These are phyloP conservation scores for Calyptommatus sinebrachiatus DNA, from an alignment of 2,113 vertebrate genomes.

Conservation along the genomic window DNA sequence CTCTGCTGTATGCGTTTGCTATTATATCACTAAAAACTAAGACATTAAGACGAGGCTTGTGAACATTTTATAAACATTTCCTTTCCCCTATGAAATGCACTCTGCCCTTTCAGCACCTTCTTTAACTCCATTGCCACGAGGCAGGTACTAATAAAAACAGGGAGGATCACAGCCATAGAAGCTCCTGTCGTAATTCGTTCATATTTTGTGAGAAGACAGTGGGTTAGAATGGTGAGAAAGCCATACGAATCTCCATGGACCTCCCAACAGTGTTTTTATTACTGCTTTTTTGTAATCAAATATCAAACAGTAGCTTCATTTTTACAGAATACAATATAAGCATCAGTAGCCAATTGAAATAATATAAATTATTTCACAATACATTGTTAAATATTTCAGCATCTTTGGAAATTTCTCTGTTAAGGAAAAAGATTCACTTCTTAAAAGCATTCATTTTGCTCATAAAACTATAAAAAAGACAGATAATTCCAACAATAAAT, in stretches of 20 bases:
- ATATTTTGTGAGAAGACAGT: not conserved
- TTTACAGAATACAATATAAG: not conserved
- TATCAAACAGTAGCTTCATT: not conserved
- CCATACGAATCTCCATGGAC: not conserved
- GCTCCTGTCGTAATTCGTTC: not conserved
- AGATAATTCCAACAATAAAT: constrained; percentile 28
- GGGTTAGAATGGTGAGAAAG: not conserved
- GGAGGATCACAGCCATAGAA: too few species aligned
- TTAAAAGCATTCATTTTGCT: constrained; percentile 32
- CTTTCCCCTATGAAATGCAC: not conserved
- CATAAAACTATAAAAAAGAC: constrained; percentile 29
- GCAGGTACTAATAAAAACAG: not conserved
- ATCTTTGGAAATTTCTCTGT: not conserved
- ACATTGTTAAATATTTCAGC: not conserved
- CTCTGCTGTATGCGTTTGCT: not conserved
- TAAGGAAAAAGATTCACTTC: not conserved
- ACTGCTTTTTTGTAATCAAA: too few species aligned
- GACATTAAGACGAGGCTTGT: not conserved
- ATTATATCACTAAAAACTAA: too few species aligned
- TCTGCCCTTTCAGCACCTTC: too few species aligned
- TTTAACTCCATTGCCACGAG: not conserved
- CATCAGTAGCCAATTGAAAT: not conserved
- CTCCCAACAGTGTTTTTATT: not conserved
- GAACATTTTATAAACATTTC: not conserved
- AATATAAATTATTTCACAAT: not conserved